Percentiles rank a stretch among this genome's conserved stretches.
These are phyloP conservation scores for Amphiura filiformis DNA, from an alignment of 35 echinoderm and acorn worm genomes.

Conservation along the genomic window DNA sequence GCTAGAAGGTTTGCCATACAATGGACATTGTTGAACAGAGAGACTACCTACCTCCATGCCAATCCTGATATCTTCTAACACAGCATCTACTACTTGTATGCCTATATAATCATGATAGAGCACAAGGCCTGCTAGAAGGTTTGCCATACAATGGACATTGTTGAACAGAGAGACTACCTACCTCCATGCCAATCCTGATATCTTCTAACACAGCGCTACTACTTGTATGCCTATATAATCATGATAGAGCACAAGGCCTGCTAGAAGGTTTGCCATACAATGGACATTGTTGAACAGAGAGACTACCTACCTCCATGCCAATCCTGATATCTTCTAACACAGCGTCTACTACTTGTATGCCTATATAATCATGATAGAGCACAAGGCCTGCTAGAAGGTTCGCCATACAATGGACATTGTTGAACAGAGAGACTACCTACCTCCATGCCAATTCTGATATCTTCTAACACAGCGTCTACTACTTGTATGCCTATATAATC, in stretches of 20 bases:
- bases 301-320: slow-evolving; percentile 94
- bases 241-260: slow-evolving; percentile 87
- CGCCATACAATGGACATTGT: slow-evolving; percentile 89
- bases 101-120: slow-evolving; percentile 87
- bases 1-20: slow-evolving; percentile 90
- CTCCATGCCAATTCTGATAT: slow-evolving; percentile 96
- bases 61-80: slow-evolving; percentile 82
- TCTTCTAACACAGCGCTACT: slow-evolving; percentile 87
- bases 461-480: slow-evolving; percentile 82
- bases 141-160: slow-evolving; percentile 94
- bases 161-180: too few relatives aligned
- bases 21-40: slow-evolving; percentile 78
- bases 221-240: slow-evolving; percentile 85
- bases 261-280: slow-evolving; percentile 85
- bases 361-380: slow-evolving; percentile 81
- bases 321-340: slow-evolving; percentile 83
- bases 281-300: too few relatives aligned
- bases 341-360: slow-evolving; percentile 82
- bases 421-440: too few relatives aligned
- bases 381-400: slow-evolving; percentile 91
- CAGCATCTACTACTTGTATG: slow-evolving; percentile 90
- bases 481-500: slow-evolving; percentile 85
- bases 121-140: slow-evolving; percentile 86
- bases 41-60: slow-evolving; percentile 85
- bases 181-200: slow-evolving; percentile 94